Percentiles rank a stretch among this genome's conserved stretches.
phyloP scores from a whole-genome alignment of 2,888 invertebrate species.

The Cheilosia vernalis region DNA sequence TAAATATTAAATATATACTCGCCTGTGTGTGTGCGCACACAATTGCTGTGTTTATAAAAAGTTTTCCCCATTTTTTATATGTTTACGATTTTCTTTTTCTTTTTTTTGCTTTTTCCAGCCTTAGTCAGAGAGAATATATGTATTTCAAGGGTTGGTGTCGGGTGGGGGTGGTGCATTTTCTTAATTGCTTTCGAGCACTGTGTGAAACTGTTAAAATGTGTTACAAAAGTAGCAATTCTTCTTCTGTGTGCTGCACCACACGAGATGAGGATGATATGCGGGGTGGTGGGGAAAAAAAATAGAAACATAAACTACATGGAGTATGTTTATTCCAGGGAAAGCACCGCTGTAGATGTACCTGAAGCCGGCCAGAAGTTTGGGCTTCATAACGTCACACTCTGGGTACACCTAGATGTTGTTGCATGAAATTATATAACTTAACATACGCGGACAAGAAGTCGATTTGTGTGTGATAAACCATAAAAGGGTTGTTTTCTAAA shows the following conservation, averaged over 20 bases:
- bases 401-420: conserved; percentile 36
- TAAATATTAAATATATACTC: conserved; percentile 58
- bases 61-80: conserved; percentile 56
- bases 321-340: conserved; percentile 64
- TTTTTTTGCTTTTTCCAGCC: conserved; percentile 36
- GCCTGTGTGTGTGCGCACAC: conserved; percentile 41
- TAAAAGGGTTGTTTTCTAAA: conserved; percentile 74
- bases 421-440: conserved; percentile 65
- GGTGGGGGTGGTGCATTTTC: conserved; percentile 69
- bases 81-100: conserved; percentile 6
- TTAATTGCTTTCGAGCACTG: conserved; percentile 74
- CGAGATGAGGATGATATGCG: conserved; percentile 57
- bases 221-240: conserved; percentile 74
- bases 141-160: conserved; percentile 56
- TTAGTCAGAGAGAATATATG: conserved; percentile 15
- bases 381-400: conserved; percentile 40
- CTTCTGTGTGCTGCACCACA: conserved; percentile 57
- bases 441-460: conserved; percentile 74
- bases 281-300: conserved; percentile 30
- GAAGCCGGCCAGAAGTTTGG: conserved; percentile 25
- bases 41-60: conserved; percentile 61
- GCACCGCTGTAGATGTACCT: conserved; percentile 22
- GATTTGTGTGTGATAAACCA: conserved; percentile 73
- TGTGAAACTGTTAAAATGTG: conserved; percentile 74
- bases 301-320: conserved; percentile 64